These are phyloP conservation scores for Myiagra hebetior DNA, from an alignment of 2,113 vertebrate genomes.

Conservation along the genomic window DNA sequence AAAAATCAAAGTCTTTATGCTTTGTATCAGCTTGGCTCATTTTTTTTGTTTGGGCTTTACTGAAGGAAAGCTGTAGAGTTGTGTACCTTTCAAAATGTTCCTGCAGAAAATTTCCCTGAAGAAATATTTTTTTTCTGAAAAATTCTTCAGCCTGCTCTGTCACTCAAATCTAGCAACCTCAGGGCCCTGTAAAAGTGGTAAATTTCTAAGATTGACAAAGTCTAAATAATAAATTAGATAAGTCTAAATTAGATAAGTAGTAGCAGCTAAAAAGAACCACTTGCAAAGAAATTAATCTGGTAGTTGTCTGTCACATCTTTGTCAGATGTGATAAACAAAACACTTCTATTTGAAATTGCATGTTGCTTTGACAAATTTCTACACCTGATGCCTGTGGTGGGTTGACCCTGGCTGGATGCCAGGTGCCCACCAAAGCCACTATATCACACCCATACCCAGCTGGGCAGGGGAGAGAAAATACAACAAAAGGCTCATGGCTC, in stretches of 20 bases:
- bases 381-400: background rate
- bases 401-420: background rate
- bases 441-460: background rate
- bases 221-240: too few relatives aligned
- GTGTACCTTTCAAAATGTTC: background rate
- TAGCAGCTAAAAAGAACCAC: background rate
- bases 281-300: background rate
- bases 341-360: background rate
- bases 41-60: background rate
- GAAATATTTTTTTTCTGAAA: background rate
- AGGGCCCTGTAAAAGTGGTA: background rate
- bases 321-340: background rate
- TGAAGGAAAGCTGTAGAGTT: background rate
- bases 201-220: background rate
- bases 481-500: fast-evolving
- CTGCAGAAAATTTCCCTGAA: background rate
- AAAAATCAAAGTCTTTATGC: background rate
- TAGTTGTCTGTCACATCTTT: background rate
- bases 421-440: background rate
- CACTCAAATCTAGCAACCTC: background rate
- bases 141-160: background rate
- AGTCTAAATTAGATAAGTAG: background rate
- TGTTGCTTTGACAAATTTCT: background rate
- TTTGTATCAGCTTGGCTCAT: background rate
- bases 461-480: background rate